These are phyloP conservation scores for Mastacembelus armatus DNA, from an alignment of 2,797 vertebrate species.

Conservation along the genomic window DNA sequence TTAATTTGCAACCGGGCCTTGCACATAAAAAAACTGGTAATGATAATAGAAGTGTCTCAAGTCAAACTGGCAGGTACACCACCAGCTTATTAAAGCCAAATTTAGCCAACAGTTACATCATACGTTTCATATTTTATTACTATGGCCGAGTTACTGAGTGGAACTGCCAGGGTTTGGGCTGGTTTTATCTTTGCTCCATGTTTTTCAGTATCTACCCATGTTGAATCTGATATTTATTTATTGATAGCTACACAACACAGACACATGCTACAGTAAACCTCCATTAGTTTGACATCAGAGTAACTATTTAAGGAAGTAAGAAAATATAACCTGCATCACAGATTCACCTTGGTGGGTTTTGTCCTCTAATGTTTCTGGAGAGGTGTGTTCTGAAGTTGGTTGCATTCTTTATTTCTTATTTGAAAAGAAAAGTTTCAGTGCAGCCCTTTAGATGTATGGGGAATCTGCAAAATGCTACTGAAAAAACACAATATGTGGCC, in stretches of 20 bases:
- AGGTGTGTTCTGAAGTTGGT: no score
- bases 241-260: neutral
- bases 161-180: neutral
- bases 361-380: neutral
- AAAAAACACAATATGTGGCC: neutral
- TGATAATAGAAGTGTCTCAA: neutral
- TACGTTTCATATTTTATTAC: neutral
- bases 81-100: constrained; percentile 6
- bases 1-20: neutral
- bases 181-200: no score
- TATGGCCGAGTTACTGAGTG: neutral
- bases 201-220: neutral
- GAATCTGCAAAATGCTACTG: neutral
- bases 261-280: neutral
- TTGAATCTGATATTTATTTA: neutral
- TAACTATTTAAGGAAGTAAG: neutral
- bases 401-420: no score
- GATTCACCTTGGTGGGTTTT: neutral
- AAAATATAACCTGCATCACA: neutral
- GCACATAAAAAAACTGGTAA: neutral
- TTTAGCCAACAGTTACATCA: neutral
- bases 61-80: neutral
- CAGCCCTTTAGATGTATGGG: neutral
- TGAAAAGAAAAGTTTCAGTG: constrained; percentile 11
- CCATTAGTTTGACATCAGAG: neutral